Base-by-base conservation (phyloP, 2,888 invertebrate species). In the Escarpia spicata region DNA sequence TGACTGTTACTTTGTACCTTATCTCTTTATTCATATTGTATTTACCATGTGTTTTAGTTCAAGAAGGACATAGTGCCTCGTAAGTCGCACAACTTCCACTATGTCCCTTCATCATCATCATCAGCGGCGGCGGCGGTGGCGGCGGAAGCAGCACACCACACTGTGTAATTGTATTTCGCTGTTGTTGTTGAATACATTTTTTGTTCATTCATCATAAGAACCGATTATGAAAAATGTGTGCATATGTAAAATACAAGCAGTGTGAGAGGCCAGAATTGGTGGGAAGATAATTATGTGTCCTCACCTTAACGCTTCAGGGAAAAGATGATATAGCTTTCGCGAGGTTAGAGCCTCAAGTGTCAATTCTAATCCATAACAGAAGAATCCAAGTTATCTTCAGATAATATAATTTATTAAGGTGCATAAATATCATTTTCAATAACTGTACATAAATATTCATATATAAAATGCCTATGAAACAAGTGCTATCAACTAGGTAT, bases 351-450 rank as follows among this genome's bases (percentile, higher is more conserved):
- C 52, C 15, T 52, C 52, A 15, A 52, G 26, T 75, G 26, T 75
- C 19, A 75, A 75, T 26, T 26, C 75, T 12, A 10, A 0, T 45
- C 0, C 10, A 45, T 45, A 45, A 60, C 19, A 60, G n/a, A 75
- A 75, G n/a, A n/a, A 19, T 26, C 75, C 4, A 26, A 4, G 26
- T 15, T 26, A 26, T 75, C 75, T 75, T 75, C n/a, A 75, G 75
- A 75, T 75, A 75, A 75, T 75, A 75, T 75, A 75, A 75, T 75
- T 75, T 75, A 75, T 75, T 75, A 75, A 75, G 3, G 75, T 75
- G 75, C 75, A 75, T 75, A 75, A 75, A 75, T 75, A 75, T 26
- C 75, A 75, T 19, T 75, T 75, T 75, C 10, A 75, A 75, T 75
- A 75, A 75, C 19, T 75, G 52, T 52, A 52, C 52, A 52, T 52